These are phyloP conservation scores for Stichodactyla mertensii DNA, from an alignment of 64 coral and sea anemone species.

Conservation along the genomic window DNA sequence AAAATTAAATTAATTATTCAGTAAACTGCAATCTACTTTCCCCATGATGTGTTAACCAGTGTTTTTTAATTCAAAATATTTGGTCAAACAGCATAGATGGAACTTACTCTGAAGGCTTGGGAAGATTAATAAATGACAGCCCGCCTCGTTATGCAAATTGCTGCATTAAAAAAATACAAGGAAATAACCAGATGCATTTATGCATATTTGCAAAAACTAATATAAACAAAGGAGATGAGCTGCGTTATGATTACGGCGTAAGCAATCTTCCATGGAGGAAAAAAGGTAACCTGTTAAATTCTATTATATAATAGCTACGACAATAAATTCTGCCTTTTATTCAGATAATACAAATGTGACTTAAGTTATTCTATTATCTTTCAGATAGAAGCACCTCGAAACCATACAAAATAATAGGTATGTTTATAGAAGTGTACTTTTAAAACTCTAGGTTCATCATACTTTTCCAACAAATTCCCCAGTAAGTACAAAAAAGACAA, in stretches of 20 bases:
- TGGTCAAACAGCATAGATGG: constrained; percentile 28
- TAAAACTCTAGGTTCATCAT: no score
- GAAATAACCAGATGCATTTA: neutral
- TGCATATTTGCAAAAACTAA: neutral
- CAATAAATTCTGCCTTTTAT: neutral
- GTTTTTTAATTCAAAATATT: neutral
- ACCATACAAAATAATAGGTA: neutral
- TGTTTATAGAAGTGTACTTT: neutral
- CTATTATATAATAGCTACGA: neutral
- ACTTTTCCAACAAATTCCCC: neutral
- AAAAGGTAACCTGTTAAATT: neutral
- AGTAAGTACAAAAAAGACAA: neutral
- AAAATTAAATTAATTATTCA: neutral
- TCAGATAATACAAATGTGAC: neutral
- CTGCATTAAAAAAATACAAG: constrained; percentile 16
- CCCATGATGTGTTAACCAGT: neutral
- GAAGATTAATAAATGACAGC: constrained; percentile 28
- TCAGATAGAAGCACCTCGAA: neutral
- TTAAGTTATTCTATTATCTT: neutral
- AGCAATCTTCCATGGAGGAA: constrained; percentile 27
- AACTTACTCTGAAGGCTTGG: constrained; percentile 18
- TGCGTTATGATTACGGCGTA: constrained; percentile 41
- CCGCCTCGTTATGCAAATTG: constrained; percentile 10
- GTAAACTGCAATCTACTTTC: neutral
- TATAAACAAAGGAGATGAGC: neutral